A percentile compares a stretch with the other conserved stretches of the same genome.
Evolutionary conservation across 2,797 vertebrate species (phyloP).

Genomic region (Hozukius guyotensis): DNA sequence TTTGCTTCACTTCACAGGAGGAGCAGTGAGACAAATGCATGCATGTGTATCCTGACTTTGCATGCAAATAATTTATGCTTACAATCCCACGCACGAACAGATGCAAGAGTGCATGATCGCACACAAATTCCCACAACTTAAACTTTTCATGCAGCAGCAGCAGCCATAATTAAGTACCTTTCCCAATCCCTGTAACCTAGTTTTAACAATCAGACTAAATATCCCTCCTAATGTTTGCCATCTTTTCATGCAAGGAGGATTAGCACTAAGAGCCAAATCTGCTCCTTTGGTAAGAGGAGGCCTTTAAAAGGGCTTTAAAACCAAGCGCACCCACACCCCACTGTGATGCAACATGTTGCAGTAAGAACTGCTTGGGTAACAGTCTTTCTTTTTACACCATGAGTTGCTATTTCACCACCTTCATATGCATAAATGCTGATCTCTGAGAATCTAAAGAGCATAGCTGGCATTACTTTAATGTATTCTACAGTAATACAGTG

Average conservation of each 20-base stretch:
- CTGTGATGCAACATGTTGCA: constrained; percentile 83
- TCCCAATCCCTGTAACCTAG: constrained; percentile 68
- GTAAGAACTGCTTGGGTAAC: constrained; percentile 74
- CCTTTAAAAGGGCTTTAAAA: constrained; percentile 74
- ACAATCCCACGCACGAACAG: background rate
- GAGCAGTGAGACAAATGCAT: background rate
- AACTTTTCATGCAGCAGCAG: constrained; percentile 51
- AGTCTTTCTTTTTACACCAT: constrained; percentile 68
- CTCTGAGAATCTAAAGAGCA: constrained; percentile 66
- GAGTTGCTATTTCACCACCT: constrained; percentile 76
- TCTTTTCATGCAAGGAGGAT: constrained; percentile 74
- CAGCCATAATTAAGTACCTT: constrained; percentile 61
- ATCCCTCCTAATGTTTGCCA: constrained; percentile 74
- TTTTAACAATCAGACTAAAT: constrained; percentile 73
- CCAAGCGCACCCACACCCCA: constrained; percentile 68
- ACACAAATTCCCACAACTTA: constrained; percentile 15
- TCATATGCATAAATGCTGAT: constrained; percentile 81
- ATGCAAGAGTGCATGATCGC: background rate
- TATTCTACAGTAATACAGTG: constrained; percentile 72
- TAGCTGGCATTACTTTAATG: constrained; percentile 71
- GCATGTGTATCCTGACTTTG: background rate
- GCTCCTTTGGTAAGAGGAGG: constrained; percentile 73
- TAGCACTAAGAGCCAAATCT: constrained; percentile 74
- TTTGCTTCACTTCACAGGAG: background rate
- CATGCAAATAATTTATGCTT: constrained; percentile 9